phyloP scores from a whole-genome alignment of 2,113 vertebrate genomes.

The Capreolus pygargus region DNA sequence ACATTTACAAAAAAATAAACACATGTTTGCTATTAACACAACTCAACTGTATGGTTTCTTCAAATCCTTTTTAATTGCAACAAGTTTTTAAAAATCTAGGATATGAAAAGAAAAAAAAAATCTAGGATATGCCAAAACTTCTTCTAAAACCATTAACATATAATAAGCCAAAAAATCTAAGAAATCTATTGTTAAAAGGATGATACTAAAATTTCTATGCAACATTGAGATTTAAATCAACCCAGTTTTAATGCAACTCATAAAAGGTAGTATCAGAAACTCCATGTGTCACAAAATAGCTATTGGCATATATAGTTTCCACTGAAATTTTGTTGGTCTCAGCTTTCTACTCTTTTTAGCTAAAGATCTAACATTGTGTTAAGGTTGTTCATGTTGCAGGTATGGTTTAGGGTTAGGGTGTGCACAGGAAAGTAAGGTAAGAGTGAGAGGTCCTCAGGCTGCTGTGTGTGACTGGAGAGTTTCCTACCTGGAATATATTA shows the following conservation, averaged over 20 bases:
- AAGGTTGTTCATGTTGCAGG: background rate
- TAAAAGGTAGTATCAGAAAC: background rate
- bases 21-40: background rate
- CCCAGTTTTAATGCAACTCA: background rate
- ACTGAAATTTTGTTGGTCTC: background rate
- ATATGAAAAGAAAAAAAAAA: background rate
- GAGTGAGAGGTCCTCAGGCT: background rate
- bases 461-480: background rate
- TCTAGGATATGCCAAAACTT: background rate
- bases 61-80: slow-evolving; percentile 6
- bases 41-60: background rate
- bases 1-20: background rate
- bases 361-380: background rate
- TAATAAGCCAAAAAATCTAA: background rate
- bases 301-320: background rate
- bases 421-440: background rate
- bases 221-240: background rate
- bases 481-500: background rate
- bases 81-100: slow-evolving; percentile 1
- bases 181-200: slow-evolving; percentile 17
- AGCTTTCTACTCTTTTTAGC: background rate
- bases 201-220: background rate
- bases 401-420: background rate
- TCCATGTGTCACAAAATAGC: background rate
- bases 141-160: background rate